These are phyloP conservation scores for Drosophila asahinai DNA, from an alignment of 1,140 invertebrate species.

Conservation along the genomic window DNA sequence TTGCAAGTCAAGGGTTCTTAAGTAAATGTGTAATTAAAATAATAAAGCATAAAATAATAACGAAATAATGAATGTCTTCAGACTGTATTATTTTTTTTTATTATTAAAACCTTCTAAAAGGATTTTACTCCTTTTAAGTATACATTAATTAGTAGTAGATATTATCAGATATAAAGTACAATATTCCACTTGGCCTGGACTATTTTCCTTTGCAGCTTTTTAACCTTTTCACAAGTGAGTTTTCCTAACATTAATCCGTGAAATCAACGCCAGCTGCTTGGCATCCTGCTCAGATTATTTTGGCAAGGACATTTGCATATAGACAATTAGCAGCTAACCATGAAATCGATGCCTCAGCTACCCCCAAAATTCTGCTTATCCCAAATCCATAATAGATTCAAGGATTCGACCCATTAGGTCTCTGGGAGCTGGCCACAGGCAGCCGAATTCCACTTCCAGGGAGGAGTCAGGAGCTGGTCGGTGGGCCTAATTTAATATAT, in stretches of 20 bases:
- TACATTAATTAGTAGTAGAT: too few species aligned
- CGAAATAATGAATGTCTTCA: too few species aligned
- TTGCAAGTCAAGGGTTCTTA: too few species aligned
- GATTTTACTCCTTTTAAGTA: too few species aligned
- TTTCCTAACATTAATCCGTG: not conserved
- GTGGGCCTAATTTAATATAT: slow-evolving; percentile 70
- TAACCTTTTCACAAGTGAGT: not conserved
- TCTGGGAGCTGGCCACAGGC: slow-evolving; percentile 9
- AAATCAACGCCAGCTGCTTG: not conserved
- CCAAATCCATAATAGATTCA: slow-evolving; percentile 40
- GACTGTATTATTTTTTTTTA: too few species aligned
- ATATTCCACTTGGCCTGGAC: too few species aligned
- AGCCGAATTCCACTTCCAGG: not conserved
- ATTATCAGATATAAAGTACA: too few species aligned
- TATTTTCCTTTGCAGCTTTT: too few species aligned
- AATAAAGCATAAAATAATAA: too few species aligned
- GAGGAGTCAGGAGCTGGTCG: not conserved
- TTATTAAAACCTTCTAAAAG: too few species aligned
- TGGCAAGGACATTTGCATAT: slow-evolving; percentile 27
- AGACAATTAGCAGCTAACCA: slow-evolving; percentile 34
- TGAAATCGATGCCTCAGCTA: slow-evolving; percentile 31
- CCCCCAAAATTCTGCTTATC: slow-evolving; percentile 1
- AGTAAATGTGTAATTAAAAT: too few species aligned
- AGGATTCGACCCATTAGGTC: slow-evolving; percentile 32
- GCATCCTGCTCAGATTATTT: slow-evolving; percentile 7